Evolutionary conservation across 2,888 invertebrate genomes (phyloP).

Genomic region (Rhagonycha lutea): DNA sequence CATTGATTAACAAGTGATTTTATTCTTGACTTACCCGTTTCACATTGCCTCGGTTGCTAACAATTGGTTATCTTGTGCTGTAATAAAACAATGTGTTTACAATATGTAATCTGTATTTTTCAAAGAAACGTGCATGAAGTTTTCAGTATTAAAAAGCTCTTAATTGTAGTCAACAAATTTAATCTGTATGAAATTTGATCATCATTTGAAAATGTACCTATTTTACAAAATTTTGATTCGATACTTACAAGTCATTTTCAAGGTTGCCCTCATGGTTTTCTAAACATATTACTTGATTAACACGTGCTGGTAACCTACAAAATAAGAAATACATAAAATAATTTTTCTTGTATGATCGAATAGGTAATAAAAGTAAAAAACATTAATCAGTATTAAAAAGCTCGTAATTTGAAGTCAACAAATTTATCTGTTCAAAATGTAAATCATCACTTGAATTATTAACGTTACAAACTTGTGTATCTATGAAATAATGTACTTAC

Average conservation of each 20-base stretch:
- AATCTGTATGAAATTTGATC: not conserved
- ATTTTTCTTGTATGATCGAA: not conserved
- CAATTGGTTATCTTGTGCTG: too few relatives aligned
- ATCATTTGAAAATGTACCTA: not conserved
- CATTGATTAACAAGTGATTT: too few relatives aligned
- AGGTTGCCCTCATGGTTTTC: not conserved
- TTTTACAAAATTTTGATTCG: not conserved
- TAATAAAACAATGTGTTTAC: too few relatives aligned
- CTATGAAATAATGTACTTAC: too few relatives aligned
- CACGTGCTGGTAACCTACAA: not conserved
- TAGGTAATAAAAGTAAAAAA: not conserved
- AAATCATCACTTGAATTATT: not conserved
- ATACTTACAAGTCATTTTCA: not conserved
- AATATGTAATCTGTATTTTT: too few relatives aligned
- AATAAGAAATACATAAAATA: not conserved
- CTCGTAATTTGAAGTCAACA: not conserved
- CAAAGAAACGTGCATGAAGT: not conserved
- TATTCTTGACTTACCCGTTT: too few relatives aligned
- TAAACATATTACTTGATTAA: not conserved
- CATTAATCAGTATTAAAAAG: not conserved
- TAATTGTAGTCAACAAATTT: not conserved
- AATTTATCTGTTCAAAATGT: not conserved
- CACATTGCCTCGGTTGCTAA: too few relatives aligned
- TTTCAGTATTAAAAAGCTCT: not conserved
- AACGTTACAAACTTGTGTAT: too few relatives aligned